Percentiles rank a stretch among this genome's conserved stretches.
phyloP scores from a whole-genome alignment of 2,797 vertebrate genomes.

The Rousettus madagascariensis region DNA sequence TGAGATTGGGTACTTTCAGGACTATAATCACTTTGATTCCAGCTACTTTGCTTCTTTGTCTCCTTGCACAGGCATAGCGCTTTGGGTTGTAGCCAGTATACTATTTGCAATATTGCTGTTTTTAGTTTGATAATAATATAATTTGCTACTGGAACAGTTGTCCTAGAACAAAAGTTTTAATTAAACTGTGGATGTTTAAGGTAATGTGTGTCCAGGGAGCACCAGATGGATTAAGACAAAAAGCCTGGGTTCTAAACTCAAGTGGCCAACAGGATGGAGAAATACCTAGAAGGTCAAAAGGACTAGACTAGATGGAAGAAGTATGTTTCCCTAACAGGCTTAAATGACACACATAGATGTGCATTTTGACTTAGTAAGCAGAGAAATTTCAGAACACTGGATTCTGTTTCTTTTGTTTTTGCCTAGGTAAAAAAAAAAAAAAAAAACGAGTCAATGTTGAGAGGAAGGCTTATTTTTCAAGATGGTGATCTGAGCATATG shows the following conservation, averaged over 20 bases:
- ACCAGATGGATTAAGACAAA: not conserved
- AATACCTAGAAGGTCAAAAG: not conserved
- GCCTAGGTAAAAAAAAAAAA: not conserved
- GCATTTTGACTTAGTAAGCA: not conserved
- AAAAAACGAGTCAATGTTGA: not conserved
- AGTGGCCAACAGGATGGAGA: not conserved
- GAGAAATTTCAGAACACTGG: not conserved
- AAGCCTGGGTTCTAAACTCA: not conserved
- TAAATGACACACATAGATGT: not conserved
- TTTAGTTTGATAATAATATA: not conserved
- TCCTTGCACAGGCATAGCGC: not conserved
- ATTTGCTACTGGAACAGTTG: not conserved
- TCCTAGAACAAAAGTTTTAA: not conserved
- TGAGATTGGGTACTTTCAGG: too few relatives aligned
- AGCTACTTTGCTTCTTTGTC: not conserved
- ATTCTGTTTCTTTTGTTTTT: constrained; percentile 3
- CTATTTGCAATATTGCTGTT: not conserved
- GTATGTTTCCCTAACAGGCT: not conserved
- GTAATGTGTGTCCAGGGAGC: not conserved
- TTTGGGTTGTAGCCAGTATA: not conserved
- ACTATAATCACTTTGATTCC: not conserved
- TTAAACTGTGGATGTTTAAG: not conserved
- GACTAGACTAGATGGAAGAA: not conserved
- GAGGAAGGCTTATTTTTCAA: not conserved
- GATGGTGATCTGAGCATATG: not conserved